Evolutionary conservation across 2,113 vertebrate genomes (phyloP).

Genomic region (Leucopternis melanops): DNA sequence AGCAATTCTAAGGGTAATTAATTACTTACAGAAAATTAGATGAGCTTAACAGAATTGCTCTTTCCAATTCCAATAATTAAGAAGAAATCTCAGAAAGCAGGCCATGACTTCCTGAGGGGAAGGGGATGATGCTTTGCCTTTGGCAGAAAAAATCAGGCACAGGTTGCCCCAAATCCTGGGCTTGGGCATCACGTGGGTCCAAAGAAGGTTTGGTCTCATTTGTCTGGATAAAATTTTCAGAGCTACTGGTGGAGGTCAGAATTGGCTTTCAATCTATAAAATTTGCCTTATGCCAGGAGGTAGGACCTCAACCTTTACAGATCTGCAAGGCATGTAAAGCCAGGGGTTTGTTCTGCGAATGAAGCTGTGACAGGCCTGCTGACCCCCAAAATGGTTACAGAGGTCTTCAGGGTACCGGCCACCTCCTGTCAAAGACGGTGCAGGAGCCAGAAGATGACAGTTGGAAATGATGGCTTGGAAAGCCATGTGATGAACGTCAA

Average conservation of each 20-base stretch:
- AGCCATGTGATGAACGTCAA: background rate
- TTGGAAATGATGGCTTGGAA: background rate
- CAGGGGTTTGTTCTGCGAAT: background rate
- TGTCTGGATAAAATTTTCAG: background rate
- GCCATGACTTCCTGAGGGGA: background rate
- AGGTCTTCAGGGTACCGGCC: background rate
- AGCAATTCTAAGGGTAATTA: slow-evolving; percentile 32
- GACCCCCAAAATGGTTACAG: background rate
- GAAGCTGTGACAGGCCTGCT: background rate
- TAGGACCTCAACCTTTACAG: background rate
- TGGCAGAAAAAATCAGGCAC: background rate
- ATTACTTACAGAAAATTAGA: slow-evolving; percentile 26
- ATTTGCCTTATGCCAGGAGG: background rate
- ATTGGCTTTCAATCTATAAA: background rate
- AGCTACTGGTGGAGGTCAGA: background rate
- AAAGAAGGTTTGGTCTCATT: background rate
- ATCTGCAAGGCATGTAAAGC: background rate
- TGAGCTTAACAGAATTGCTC: slow-evolving; percentile 21
- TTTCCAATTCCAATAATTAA: slow-evolving; percentile 21
- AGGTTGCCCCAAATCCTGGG: background rate
- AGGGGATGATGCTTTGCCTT: background rate
- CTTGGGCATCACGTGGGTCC: background rate
- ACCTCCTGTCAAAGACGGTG: background rate
- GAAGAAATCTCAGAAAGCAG: background rate
- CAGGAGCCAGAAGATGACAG: background rate